Evolutionary conservation across 2,797 vertebrate species (phyloP), one percentile per base, ranked within the genome.

Genomic region (Sebastiscus albofasciatus): DNA sequence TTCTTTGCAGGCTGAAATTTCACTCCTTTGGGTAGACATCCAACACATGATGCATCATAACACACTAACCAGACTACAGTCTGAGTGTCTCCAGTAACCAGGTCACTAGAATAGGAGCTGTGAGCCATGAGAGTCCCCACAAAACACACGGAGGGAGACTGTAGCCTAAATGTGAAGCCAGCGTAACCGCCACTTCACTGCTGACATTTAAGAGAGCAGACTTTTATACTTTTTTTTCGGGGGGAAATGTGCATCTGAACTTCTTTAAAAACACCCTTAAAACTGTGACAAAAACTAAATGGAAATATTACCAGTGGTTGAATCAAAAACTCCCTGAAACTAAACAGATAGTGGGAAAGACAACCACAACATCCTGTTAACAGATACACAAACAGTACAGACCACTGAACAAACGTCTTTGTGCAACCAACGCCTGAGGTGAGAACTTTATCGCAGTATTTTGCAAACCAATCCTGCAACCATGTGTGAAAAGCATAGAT

Each of bases 71-170:
- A 29, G 31, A 67, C 31, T 36, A 20, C 22, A 61, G 54, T 73
- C 26, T 31, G 46, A 16, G 42, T 34, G 24, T 77, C 73, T 77
- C 18, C 49, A 20, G 39, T 73, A 82, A 77, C 62, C 85, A 60
- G 81, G 75, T 78, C 81, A 83, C 61, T 65, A 58, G 77, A 87
- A 73, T 22, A 59, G 69, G 36, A 62, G 72, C 76, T 80, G 12
- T 75, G 68, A 80, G 80, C 80, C 59, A 64, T 11, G 9, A 80
- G 77, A 79, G 34, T 46, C 67, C 34, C 69, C 26, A 54, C n/a
- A 79, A 75, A 75, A 80, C 18, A 80, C 18, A 70, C 4, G 0
- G 18, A 27, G 56, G 39, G 49, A 52, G 70, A 34, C 42, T 55
- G 39, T 56, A 77, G 68, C 70, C 33, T 59, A 24, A 61, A 80